A percentile compares a stretch with the other conserved stretches of the same genome.
These are phyloP conservation scores for Neosilurus mollespiculum DNA, from an alignment of 2,797 vertebrate species.

Conservation along the genomic window DNA sequence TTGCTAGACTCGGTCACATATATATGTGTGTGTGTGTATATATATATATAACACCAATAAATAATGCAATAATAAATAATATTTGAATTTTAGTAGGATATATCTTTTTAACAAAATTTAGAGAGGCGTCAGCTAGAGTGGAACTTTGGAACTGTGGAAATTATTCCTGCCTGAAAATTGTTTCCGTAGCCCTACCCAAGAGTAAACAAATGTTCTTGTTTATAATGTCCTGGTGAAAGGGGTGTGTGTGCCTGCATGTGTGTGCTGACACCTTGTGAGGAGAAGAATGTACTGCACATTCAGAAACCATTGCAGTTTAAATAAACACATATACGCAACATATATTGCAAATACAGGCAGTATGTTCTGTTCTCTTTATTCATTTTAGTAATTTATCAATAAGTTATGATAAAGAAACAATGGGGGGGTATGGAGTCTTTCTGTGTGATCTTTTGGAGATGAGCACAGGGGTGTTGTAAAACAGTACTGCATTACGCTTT, in stretches of 20 bases:
- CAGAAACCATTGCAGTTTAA: neutral
- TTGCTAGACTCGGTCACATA: too few species aligned
- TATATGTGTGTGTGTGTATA: too few species aligned
- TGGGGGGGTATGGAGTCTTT: too few species aligned
- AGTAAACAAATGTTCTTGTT: neutral
- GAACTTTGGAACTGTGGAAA: too few species aligned
- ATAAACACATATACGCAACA: neutral
- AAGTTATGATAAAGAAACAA: too few species aligned
- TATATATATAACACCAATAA: neutral
- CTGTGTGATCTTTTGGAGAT: neutral
- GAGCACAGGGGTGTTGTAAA: neutral
- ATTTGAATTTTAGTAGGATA: neutral
- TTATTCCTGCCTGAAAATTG: neutral
- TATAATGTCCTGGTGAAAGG: neutral
- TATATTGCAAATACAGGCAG: neutral
- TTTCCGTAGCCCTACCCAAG: neutral
- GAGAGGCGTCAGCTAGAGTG: too few species aligned
- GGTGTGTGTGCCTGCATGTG: neutral
- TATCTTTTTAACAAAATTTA: too few species aligned
- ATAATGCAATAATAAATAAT: neutral
- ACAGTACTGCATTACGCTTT: neutral
- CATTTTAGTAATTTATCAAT: neutral
- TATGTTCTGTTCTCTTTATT: neutral
- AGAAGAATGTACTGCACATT: constrained; percentile 10
- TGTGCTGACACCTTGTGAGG: constrained; percentile 18